phyloP scores from a whole-genome alignment of 2,888 invertebrate genomes.

The Acronicta psi region DNA sequence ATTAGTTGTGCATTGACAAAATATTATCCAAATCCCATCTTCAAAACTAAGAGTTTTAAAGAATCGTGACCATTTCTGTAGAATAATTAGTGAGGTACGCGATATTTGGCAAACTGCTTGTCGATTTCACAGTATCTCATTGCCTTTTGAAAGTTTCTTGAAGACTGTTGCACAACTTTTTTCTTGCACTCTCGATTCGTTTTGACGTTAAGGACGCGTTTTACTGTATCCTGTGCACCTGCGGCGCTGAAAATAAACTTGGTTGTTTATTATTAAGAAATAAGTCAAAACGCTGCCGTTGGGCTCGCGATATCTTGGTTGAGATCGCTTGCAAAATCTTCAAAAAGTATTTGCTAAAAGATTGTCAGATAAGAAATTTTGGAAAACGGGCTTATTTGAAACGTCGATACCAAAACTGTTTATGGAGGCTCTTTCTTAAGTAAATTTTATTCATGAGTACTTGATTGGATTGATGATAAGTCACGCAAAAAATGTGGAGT shows the following conservation, averaged over 20 bases:
- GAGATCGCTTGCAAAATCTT: slow-evolving; percentile 59
- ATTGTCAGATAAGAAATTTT: slow-evolving; percentile 44
- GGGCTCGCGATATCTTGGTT: slow-evolving; percentile 55
- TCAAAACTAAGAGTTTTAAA: slow-evolving; percentile 67
- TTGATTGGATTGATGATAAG: slow-evolving; percentile 35
- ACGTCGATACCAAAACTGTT: slow-evolving; percentile 35
- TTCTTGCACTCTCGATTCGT: slow-evolving; percentile 60
- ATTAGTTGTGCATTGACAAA: slow-evolving; percentile 17
- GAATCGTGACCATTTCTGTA: slow-evolving; percentile 80
- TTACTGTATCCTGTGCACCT: slow-evolving; percentile 67
- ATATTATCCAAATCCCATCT: slow-evolving; percentile 57
- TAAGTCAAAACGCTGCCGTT: slow-evolving; percentile 67
- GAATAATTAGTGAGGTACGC: slow-evolving; percentile 82
- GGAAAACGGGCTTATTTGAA: slow-evolving; percentile 38
- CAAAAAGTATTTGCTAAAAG: slow-evolving; percentile 51
- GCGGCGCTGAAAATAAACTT: slow-evolving; percentile 62
- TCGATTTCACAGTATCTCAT: slow-evolving; percentile 83
- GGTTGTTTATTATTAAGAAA: slow-evolving; percentile 67
- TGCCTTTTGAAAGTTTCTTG: slow-evolving; percentile 84
- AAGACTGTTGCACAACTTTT: slow-evolving; percentile 68
- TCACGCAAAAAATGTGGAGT: slow-evolving; percentile 28
- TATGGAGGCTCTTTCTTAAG: slow-evolving; percentile 37
- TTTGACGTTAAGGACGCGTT: slow-evolving; percentile 68
- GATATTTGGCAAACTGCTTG: slow-evolving; percentile 68
- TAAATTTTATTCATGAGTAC: slow-evolving; percentile 28